These are phyloP conservation scores for Dromas ardeola DNA, from an alignment of 2,113 vertebrate species.

Conservation along the genomic window DNA sequence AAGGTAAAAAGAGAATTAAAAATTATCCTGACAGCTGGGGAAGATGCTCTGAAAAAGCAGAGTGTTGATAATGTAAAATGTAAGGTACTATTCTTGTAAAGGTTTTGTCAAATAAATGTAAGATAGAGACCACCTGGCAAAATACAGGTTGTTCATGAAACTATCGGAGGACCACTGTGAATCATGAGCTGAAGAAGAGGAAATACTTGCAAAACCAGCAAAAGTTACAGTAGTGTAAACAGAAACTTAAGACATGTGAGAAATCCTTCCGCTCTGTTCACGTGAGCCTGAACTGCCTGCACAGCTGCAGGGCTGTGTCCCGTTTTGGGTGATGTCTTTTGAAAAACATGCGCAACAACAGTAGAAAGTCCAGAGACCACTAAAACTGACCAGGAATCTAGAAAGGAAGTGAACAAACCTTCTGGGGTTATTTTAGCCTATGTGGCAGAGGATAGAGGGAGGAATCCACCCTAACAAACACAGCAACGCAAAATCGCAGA, in stretches of 20 bases:
- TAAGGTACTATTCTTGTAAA: not conserved
- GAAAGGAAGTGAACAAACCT: not conserved
- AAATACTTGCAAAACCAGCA: not conserved
- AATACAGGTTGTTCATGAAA: not conserved
- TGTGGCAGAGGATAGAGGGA: not conserved
- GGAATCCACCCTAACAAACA: not conserved
- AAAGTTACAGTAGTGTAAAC: not conserved
- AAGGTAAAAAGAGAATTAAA: not conserved
- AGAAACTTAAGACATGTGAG: not conserved
- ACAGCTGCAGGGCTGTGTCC: not conserved
- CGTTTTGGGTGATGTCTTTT: not conserved
- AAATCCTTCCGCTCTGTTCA: not conserved
- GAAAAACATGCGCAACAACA: not conserved
- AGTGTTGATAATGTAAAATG: not conserved
- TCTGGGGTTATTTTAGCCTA: not conserved
- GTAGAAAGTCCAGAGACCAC: not conserved
- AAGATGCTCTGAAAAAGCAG: not conserved
- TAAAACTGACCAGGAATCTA: not conserved
- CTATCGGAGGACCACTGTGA: not conserved
- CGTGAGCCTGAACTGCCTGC: rapidly evolving
- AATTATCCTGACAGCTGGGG: not conserved
- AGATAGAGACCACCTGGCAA: not conserved
- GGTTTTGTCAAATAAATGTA: not conserved
- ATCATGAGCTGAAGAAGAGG: not conserved
- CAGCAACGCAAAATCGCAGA: not conserved